Base-by-base conservation (phyloP, 2,113 vertebrate genomes). In the Sisor rabdophorus region DNA sequence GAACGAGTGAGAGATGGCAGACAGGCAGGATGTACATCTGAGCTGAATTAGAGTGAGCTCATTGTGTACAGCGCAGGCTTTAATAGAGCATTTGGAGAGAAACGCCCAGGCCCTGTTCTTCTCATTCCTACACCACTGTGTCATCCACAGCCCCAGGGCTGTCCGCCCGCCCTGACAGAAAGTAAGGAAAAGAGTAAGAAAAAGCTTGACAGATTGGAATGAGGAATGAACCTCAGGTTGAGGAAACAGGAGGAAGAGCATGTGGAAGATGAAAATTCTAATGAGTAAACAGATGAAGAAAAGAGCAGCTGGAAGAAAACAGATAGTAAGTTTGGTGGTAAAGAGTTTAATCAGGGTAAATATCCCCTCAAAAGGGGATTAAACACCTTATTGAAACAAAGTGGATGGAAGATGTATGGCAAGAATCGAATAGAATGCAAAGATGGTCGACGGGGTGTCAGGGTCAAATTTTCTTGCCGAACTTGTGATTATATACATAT, bases 31-130 rank as follows among this genome's bases (percentile, higher is more conserved):
- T 87, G 89, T 91, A 91, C 92, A 93, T 93, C 92, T 93, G 92
- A 93, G 86, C 91, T 91, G 91, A 92, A 93, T 93, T 93, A 93
- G 88, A 89, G 91, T 93, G 92, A 93, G 89, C 91, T 93, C 92
- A 93, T 93, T 92, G 91, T 92, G 91, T 92, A 92, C 88, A 88
- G 89, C 87, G 85, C 84, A 84, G 85, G 89, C 89, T 92, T 93
- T 92, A 93, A 92, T 90, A 91, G 90, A 89, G 92, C 88, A 84
- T 90, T 91, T 88, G 88, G 87, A 88, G 88, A 92, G 92, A 89
- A 93, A 93, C 91, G 90, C 92, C 91, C 91, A 91, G 87, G 84
- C 89, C 88, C 89, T 87, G 91, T 91, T 90, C 90, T 85, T 89
- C 89, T 92, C 92, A 93, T 93, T 93, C 92, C 92, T 92, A 86